These are phyloP conservation scores for Equus quagga DNA, from an alignment of 2,113 vertebrate species.

Conservation along the genomic window DNA sequence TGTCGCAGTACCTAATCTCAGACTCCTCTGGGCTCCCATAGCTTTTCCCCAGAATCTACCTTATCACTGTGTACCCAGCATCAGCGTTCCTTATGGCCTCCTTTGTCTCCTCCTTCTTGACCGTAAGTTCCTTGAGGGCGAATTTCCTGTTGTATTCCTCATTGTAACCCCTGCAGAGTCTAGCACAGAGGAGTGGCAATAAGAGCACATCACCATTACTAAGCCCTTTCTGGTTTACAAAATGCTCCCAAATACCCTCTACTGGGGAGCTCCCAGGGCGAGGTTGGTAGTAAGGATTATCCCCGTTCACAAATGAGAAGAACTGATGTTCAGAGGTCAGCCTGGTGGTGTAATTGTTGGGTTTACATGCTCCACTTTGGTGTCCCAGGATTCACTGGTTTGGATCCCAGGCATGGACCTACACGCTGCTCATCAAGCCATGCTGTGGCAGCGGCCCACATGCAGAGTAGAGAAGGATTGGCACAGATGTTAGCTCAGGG, in stretches of 20 bases:
- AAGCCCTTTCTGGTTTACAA: background rate
- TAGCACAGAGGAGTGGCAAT: background rate
- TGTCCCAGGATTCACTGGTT: too few relatives aligned
- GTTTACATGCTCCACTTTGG: too few relatives aligned
- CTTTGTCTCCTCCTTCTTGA: background rate
- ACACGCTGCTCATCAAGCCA: too few relatives aligned
- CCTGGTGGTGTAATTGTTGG: too few relatives aligned
- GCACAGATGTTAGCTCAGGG: too few relatives aligned
- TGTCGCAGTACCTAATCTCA: accelerated
- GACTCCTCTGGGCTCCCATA: background rate
- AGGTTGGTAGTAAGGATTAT: background rate
- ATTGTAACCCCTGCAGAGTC: background rate
- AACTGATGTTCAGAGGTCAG: background rate
- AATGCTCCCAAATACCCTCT: background rate
- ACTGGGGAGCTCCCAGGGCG: background rate
- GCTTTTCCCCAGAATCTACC: background rate
- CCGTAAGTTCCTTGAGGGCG: background rate
- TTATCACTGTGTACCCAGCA: background rate
- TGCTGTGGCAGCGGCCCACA: too few relatives aligned
- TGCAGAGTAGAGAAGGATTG: too few relatives aligned
- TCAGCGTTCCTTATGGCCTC: background rate
- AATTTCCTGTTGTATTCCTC: background rate
- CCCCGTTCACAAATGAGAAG: background rate
- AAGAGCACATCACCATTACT: background rate
- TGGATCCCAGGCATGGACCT: too few relatives aligned